phyloP scores from a whole-genome alignment of 2,113 vertebrate genomes.

The Pandion haliaetus region DNA sequence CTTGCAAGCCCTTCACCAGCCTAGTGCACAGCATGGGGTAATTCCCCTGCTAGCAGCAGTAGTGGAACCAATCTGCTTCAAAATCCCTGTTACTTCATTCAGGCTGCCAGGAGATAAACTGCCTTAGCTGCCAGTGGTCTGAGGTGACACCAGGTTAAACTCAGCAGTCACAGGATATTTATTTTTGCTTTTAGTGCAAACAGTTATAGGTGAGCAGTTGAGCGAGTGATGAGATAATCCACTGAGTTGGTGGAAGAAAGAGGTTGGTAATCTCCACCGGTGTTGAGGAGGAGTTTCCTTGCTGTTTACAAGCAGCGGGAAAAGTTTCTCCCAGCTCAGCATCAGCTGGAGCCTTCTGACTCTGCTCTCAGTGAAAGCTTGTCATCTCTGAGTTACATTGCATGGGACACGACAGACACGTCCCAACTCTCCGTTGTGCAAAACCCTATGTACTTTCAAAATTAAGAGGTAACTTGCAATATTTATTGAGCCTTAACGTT shows the following conservation, averaged over 20 bases:
- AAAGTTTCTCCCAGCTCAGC: not conserved
- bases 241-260: not conserved
- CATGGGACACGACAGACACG: accelerated
- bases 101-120: not conserved
- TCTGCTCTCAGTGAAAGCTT: not conserved
- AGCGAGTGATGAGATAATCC: not conserved
- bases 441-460: not conserved
- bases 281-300: not conserved
- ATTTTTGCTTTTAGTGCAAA: not conserved
- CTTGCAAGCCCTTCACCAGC: not conserved
- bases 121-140: not conserved
- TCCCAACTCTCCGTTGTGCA: not conserved
- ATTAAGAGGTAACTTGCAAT: accelerated
- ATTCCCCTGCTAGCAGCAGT: not conserved
- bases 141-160: not conserved
- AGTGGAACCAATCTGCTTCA: not conserved
- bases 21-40: too few species aligned
- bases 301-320: not conserved
- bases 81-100: not conserved
- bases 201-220: not conserved
- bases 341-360: not conserved
- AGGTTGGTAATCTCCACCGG: not conserved
- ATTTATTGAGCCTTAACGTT: not conserved
- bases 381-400: not conserved
- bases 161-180: not conserved